Base-by-base conservation (phyloP, 2,113 vertebrate genomes). In the Enhydra lutris region DNA sequence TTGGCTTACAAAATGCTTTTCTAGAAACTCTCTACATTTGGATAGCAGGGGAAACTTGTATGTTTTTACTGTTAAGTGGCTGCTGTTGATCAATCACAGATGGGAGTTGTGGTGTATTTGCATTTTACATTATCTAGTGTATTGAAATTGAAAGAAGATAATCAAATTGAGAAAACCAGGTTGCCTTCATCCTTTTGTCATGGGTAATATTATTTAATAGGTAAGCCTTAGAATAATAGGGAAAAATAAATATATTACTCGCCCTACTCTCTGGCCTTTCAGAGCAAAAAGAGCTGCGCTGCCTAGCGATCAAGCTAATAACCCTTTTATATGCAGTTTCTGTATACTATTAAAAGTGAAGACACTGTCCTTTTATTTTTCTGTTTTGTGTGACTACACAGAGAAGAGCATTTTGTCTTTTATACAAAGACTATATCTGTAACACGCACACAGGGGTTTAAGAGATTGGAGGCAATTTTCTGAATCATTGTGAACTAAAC, bases 401-500 rank as follows among this genome's bases (percentile, higher is more conserved):
- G 45, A 91, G 67, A 87, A 97, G 94, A 97, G 26, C 71, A 57
- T 80, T 93, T 89, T 94, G 18, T n/a, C 81, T 78, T 76, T 13
- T 23, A 23, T 42, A 84, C 57, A 50, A 79, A 93, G 69, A 83
- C 71, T 57, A 0, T 81, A n/a, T 92, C n/a, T 55, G 29, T 84
- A 87, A 95, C 23, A 87, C 23, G 79, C 39, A 82, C 21, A 76
- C 61, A 85, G 10, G 89, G 31, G 15, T 24, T 81, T 94, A 93
- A 83, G 73, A 89, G 67, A 87, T 57, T 90, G 83, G 80, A 95
- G 91, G 90, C 21, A 80, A 4, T 96, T 93, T 97, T 94, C 52
- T 39, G 47, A 89, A 55, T 82, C 91, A 85, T 63, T 91, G 42
- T 96, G 42, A 91, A 84, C 80, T 81, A n/a, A 71, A 50, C 34